Base-by-base conservation (phyloP, 1,140 invertebrate genomes). In the Bemisia tabaci region DNA sequence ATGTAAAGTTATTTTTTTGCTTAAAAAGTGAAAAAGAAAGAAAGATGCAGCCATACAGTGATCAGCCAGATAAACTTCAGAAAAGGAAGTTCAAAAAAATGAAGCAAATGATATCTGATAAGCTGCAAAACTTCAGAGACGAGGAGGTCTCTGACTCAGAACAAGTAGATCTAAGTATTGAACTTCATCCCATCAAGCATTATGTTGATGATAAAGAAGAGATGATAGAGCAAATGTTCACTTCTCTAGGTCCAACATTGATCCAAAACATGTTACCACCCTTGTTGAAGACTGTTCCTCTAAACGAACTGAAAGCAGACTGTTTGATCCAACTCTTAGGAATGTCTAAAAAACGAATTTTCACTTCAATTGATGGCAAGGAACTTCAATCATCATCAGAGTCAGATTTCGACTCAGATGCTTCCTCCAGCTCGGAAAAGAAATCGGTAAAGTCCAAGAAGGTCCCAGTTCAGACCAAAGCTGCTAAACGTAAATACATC, bases 151-250 rank as follows among this genome's bases (percentile, higher is more conserved):
- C 65, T 12, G 70, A 70, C 48, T 62, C 65, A 2, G 70, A 70
- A 58, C 60, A 68, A 59, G 62, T 73, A 2, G 69, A 72, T 62
- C 59, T 70, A 1, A 48, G 39, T 59, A 65, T 68, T 65, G 67
- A 72, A 68, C 33, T 74, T 23, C 69, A 71, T 62, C 71, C 74
- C 17, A 69, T 75, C 39, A 61, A 68, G 48, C 67, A 74, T 65
- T 75, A 74, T 65, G 64, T 72, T 2, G 67, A 71, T 62, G 69
- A 74, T 59, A 68, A 69, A 63, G 71, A 68, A 67, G 68, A 72
- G 60, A 72, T 75, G 70, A 70, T 73, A 22, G 64, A 73, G 27
- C 73, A 75, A 67, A 68, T 75, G 68, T 75, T 75, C 70, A 67
- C 70, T 58, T 64, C 72, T 48, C 68, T 74, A 58, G 68, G 66